Conservation (phyloP, 2,888 invertebrate genomes). For the Ditylenchus weischeri region DNA sequence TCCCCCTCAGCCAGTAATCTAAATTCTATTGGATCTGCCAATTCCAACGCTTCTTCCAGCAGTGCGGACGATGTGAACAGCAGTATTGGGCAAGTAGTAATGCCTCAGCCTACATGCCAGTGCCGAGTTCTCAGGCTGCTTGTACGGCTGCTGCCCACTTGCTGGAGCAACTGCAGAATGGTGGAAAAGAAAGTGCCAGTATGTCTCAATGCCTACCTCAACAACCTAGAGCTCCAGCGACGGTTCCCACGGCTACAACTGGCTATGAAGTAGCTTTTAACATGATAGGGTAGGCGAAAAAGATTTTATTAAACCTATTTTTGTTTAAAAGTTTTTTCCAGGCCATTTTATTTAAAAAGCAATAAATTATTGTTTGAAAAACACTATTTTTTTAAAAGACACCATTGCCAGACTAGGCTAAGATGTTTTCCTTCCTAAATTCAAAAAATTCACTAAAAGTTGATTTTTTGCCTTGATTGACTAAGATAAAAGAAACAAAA, state of each 20-base stretch:
- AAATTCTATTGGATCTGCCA: neutral
- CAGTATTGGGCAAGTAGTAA: neutral
- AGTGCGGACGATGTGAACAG: neutral
- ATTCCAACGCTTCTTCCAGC: neutral
- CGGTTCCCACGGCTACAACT: neutral
- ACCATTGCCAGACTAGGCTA: too few species aligned
- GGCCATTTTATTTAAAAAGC: too few species aligned
- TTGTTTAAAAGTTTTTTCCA: too few species aligned
- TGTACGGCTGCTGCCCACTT: neutral
- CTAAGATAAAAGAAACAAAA: too few species aligned
- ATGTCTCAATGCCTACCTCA: too few species aligned
- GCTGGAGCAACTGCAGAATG: neutral
- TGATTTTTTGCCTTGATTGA: too few species aligned
- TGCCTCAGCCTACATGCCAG: constrained; percentile 5
- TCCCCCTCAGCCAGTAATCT: neutral
- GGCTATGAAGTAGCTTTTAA: neutral
- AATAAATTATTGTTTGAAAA: too few species aligned
- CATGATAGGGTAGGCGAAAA: neutral
- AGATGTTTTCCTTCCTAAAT: too few species aligned
- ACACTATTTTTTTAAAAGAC: too few species aligned
- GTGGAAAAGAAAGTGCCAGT: too few species aligned
- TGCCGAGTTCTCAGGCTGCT: neutral
- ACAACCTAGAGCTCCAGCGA: neutral
- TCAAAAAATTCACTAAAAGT: too few species aligned
- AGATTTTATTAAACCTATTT: too few species aligned